Conservation (phyloP, 2,113 vertebrate species). For the Lepus americanus region DNA sequence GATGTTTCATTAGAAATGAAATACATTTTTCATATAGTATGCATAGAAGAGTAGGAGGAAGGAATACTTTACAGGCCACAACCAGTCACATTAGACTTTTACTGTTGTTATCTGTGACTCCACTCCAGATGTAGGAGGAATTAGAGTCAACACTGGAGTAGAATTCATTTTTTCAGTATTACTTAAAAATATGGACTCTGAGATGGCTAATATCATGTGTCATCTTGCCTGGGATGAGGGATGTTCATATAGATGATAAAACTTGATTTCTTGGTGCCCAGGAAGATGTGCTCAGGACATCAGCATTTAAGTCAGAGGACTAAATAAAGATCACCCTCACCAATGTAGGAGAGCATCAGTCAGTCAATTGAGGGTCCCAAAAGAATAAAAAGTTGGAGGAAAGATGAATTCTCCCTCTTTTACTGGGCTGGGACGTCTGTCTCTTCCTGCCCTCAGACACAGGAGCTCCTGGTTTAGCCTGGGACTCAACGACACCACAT, state of each 20-base stretch:
- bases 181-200: not conserved
- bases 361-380: not conserved
- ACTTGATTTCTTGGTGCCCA: not conserved
- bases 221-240: not conserved
- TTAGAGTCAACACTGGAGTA: not conserved
- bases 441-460: not conserved
- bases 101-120: not conserved
- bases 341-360: not conserved
- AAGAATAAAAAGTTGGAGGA: not conserved
- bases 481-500: not conserved
- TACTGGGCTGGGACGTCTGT: not conserved
- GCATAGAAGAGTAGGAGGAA: not conserved
- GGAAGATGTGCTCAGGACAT: not conserved
- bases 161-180: conserved; percentile 27
- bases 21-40: not conserved
- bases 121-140: not conserved
- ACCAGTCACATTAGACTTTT: not conserved
- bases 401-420: not conserved
- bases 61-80: not conserved
- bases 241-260: not conserved
- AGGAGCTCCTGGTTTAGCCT: not conserved
- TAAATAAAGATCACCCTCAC: not conserved
- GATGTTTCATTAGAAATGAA: conserved; percentile 26
- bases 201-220: not conserved
- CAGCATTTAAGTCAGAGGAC: not conserved